These are phyloP conservation scores for Yponomeuta plumbellus DNA, from an alignment of 2,888 invertebrate genomes.

Conservation along the genomic window DNA sequence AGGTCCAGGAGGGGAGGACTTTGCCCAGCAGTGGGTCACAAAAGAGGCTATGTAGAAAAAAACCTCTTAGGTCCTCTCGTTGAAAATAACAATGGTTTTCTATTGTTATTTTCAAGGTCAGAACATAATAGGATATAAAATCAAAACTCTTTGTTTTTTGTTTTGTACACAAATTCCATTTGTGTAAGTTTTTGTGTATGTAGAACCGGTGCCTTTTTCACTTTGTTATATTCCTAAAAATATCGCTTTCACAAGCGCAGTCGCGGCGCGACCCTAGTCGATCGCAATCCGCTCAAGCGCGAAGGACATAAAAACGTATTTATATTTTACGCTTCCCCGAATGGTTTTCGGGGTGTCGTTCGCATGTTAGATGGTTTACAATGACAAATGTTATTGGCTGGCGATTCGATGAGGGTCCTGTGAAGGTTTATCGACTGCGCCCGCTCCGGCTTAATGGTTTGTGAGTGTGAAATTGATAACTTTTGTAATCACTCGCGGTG, in stretches of 20 bases:
- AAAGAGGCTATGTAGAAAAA: no score
- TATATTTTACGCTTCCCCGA: conserved; percentile 9
- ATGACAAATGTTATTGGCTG: not conserved
- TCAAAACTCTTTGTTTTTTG: no score
- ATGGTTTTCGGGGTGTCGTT: not conserved
- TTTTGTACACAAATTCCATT: no score
- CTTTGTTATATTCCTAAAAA: no score
- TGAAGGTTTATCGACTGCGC: not conserved
- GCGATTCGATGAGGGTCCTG: not conserved
- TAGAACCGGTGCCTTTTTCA: no score
- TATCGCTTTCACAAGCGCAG: not conserved
- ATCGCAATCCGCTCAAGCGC: conserved; percentile 46
- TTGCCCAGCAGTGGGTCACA: no score
- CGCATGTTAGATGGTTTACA: not conserved
- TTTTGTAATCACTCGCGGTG: not conserved
- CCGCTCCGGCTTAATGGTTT: not conserved
- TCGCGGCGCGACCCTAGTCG: not conserved
- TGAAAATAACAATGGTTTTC: no score
- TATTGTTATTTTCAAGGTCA: no score
- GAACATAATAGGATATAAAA: no score
- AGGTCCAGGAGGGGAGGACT: no score
- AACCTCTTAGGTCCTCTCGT: no score
- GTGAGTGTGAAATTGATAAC: not conserved
- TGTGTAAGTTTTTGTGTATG: no score
- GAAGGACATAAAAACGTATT: conserved; percentile 37